phyloP scores from a whole-genome alignment of 1,140 invertebrate genomes.

The Venustaconcha ellipsiformis region DNA sequence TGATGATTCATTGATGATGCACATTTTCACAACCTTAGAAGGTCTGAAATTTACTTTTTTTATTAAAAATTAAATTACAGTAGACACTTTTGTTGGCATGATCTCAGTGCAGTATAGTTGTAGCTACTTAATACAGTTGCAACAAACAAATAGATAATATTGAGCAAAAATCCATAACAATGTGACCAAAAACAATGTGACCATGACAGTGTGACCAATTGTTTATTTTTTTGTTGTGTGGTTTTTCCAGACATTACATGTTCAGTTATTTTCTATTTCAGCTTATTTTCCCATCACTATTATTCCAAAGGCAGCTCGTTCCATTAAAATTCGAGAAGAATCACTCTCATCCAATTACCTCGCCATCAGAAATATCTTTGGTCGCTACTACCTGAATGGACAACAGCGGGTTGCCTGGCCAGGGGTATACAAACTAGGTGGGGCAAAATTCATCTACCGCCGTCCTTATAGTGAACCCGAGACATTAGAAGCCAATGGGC shows the following conservation, averaged over 20 bases:
- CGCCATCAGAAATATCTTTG: slow-evolving; percentile 55
- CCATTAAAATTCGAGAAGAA: slow-evolving; percentile 44
- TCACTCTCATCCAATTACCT: slow-evolving; percentile 54
- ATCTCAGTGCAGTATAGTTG: neutral
- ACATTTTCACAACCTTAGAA: no score
- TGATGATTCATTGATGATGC: no score
- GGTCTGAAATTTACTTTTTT: no score
- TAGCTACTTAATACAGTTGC: neutral
- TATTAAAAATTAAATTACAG: no score
- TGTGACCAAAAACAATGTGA: neutral
- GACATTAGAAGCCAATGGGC: slow-evolving; percentile 72
- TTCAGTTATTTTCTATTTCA: slow-evolving; percentile 25
- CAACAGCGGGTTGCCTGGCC: slow-evolving; percentile 59
- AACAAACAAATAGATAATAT: neutral
- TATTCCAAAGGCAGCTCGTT: slow-evolving; percentile 50
- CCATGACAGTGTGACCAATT: neutral
- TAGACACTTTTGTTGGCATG: neutral
- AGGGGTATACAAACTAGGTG: slow-evolving; percentile 52
- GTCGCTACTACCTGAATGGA: slow-evolving; percentile 60
- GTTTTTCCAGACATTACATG: neutral
- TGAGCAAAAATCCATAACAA: neutral
- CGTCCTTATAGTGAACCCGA: slow-evolving; percentile 70
- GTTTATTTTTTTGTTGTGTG: neutral
- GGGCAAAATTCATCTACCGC: slow-evolving; percentile 70
- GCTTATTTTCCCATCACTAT: slow-evolving; percentile 55